Percentiles rank a stretch among this genome's conserved stretches.
These are phyloP conservation scores for Pyrrhia umbra DNA, from an alignment of 2,888 invertebrate genomes.

Conservation along the genomic window DNA sequence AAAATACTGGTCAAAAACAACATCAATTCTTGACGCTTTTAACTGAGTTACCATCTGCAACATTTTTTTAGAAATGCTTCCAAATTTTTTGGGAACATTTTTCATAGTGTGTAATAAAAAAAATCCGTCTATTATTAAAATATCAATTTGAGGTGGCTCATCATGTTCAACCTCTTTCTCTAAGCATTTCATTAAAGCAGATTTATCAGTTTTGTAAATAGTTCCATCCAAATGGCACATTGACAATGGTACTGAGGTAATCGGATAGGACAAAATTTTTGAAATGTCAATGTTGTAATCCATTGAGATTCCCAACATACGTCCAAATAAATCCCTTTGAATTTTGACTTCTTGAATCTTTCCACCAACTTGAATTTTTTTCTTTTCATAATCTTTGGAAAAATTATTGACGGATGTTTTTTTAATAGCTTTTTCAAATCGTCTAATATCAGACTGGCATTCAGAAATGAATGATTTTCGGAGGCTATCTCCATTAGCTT, in stretches of 20 bases:
- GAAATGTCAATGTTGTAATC: not conserved
- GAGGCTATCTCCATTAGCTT: too few species aligned
- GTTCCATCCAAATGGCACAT: constrained; percentile 42
- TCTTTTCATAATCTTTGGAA: too few species aligned
- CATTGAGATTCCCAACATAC: constrained; percentile 15
- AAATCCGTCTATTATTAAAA: constrained; percentile 44
- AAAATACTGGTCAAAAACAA: constrained; percentile 28
- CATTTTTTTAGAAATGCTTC: constrained; percentile 40
- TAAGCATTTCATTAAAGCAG: constrained; percentile 28
- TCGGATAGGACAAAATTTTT: constrained; percentile 27
- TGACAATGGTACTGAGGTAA: constrained; percentile 38
- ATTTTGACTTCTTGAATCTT: too few species aligned
- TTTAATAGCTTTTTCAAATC: too few species aligned
- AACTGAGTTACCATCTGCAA: constrained; percentile 9
- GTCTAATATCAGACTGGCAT: too few species aligned
- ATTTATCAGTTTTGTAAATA: constrained; percentile 54
- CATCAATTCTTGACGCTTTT: constrained; percentile 7
- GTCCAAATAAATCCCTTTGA: too few species aligned
- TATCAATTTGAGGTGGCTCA: constrained; percentile 18
- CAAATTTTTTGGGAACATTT: constrained; percentile 37
- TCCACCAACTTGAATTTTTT: too few species aligned
- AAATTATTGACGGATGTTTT: too few species aligned
- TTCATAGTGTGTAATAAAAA: constrained; percentile 36
- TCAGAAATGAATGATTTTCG: too few species aligned
- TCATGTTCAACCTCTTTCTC: constrained; percentile 27